Evolutionary conservation across 2,113 vertebrate species (phyloP).

Genomic region (Picathartes gymnocephalus): DNA sequence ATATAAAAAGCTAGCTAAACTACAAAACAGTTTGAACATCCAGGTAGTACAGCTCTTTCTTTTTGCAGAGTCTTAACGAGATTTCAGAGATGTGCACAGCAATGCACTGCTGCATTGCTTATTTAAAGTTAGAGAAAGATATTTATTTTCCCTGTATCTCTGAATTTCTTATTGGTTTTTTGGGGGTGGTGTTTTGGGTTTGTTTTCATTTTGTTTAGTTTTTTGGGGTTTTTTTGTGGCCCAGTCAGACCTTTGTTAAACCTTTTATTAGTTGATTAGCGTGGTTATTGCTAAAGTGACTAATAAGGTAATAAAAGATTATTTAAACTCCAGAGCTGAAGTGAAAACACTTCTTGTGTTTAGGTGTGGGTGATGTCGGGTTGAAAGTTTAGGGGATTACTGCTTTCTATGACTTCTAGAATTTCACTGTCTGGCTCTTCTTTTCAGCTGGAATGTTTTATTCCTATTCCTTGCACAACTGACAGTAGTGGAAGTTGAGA

Average conservation of each 20-base stretch:
- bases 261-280: not conserved
- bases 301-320: not conserved
- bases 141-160: not conserved
- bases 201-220: not conserved
- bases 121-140: not conserved
- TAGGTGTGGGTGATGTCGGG: not conserved
- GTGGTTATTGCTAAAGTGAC: not conserved
- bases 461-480: constrained; percentile 9
- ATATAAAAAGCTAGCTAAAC: not conserved
- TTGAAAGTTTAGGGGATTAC: not conserved
- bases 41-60: not conserved
- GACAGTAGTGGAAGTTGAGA: constrained; percentile 5
- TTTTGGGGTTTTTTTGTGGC: not conserved
- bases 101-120: accelerated
- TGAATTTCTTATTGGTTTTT: not conserved
- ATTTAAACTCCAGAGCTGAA: not conserved
- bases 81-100: not conserved
- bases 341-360: not conserved
- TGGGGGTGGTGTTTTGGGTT: accelerated
- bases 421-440: constrained; percentile 18
- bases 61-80: not conserved
- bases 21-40: not conserved
- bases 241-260: not conserved
- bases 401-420: constrained; percentile 12
- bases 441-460: constrained; percentile 26